These are phyloP conservation scores for Cyprinodon variegatus DNA, from an alignment of 2,113 vertebrate genomes.

Conservation along the genomic window DNA sequence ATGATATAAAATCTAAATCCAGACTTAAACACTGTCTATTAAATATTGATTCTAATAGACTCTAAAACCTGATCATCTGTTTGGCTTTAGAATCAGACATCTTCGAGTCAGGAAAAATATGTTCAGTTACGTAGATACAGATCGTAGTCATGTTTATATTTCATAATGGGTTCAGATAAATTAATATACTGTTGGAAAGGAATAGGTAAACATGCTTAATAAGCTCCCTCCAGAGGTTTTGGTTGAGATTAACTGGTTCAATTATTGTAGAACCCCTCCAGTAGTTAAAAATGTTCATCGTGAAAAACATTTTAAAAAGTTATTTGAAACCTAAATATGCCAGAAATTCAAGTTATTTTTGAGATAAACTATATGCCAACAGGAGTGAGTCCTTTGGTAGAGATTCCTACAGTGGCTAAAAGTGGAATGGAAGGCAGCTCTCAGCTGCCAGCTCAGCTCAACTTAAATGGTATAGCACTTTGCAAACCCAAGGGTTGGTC, in stretches of 20 bases:
- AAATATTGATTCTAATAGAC: neutral
- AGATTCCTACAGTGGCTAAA: neutral
- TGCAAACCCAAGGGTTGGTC: neutral
- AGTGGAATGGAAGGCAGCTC: neutral
- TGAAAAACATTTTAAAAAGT: too few relatives aligned
- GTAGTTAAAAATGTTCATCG: too few relatives aligned
- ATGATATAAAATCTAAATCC: neutral
- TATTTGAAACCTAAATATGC: too few relatives aligned
- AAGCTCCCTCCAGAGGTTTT: too few relatives aligned
- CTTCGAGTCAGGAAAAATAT: neutral
- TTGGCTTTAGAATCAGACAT: slow-evolving; percentile 24
- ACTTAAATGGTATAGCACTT: neutral
- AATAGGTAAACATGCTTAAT: neutral
- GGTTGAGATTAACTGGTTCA: too few relatives aligned
- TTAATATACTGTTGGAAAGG: neutral
- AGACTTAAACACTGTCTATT: neutral
- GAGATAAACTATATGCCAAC: too few relatives aligned
- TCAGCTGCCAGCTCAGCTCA: neutral
- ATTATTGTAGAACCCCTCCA: too few relatives aligned
- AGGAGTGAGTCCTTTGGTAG: too few relatives aligned
- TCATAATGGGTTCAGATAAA: neutral
- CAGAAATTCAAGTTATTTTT: too few relatives aligned
- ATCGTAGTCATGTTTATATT: neutral
- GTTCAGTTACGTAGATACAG: neutral
- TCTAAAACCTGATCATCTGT: slow-evolving; percentile 9